Base-by-base conservation (phyloP, 2,797 vertebrate species). In the Prionace glauca region DNA sequence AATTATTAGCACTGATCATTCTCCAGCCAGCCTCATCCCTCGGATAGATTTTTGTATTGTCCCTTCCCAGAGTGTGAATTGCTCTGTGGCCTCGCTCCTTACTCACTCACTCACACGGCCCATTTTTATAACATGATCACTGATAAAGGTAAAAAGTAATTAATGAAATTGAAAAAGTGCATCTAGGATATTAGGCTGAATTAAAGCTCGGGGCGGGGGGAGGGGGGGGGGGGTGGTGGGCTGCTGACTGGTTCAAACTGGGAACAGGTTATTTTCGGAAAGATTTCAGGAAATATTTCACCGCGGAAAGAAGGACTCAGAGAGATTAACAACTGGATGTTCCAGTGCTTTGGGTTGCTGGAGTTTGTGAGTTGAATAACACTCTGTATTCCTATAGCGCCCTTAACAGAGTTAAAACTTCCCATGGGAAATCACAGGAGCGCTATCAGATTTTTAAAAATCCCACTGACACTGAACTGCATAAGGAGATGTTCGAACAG, bases 1-100 rank as follows among this genome's bases (percentile, higher is more conserved):
- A 69, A 92, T 92, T 92, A 67, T 67, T n/a, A 67, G 20, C 10
- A 67, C n/a, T 65, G 88, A 92, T 92, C 60, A 92, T 92, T 92
- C 69, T 92, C 36, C 41, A n/a, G 16, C 62, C 65, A 36, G 20
- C n/a, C 41, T 69, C 65, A 20, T 24, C n/a, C n/a, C 90, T 41
- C 1, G 36, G 65, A 92, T 69, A 92, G 11, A 69, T 92, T 62
- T 91, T 91, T n/a, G 69, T 67, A 92, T 69, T 92, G 62, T 41
- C 32, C n/a, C 62, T 69, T 69, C 20, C n/a, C 20, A 18, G 36
- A 10, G 62, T 3, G 2, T 41, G 90, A 92, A 24, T 92, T 92
- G 11, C 90, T 69, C 62, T 69, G 0, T 36, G 32, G 0, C 41
- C 60, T 24, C 24, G 72, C 92, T 72, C 29, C 67, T 56, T 7